phyloP scores from a whole-genome alignment of 2,888 invertebrate species.

The Galerucella pusilla region DNA sequence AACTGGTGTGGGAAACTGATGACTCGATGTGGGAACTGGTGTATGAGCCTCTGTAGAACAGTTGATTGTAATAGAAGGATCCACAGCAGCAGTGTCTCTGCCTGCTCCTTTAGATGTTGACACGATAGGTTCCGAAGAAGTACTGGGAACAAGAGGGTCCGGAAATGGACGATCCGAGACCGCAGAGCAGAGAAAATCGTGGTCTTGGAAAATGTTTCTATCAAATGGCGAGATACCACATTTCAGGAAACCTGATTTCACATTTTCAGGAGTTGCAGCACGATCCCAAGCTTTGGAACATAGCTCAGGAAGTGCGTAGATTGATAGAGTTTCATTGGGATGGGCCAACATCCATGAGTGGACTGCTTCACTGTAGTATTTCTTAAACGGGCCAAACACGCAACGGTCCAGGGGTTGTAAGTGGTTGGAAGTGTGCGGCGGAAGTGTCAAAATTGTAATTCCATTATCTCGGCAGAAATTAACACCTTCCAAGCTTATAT shows the following conservation, averaged over 20 bases:
- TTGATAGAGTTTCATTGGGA: constrained; percentile 30
- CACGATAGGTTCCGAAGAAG: background rate
- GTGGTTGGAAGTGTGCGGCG: constrained; percentile 25
- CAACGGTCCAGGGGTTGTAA: constrained; percentile 34
- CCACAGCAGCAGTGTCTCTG: constrained; percentile 13
- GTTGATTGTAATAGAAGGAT: constrained; percentile 10
- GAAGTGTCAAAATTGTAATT: constrained; percentile 17
- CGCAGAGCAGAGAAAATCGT: constrained; percentile 10
- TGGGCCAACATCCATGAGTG: constrained; percentile 31
- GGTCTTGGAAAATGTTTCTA: constrained; percentile 23
- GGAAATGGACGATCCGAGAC: background rate
- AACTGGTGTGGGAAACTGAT: constrained; percentile 1
- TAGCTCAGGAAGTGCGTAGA: constrained; percentile 14
- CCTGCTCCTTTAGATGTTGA: constrained; percentile 9
- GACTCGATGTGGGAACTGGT: constrained; percentile 16
- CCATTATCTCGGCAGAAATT: constrained; percentile 24
- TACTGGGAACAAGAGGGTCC: constrained; percentile 13
- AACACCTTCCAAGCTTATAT: constrained; percentile 22
- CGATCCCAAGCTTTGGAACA: background rate
- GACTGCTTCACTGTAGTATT: constrained; percentile 25
- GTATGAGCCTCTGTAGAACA: constrained; percentile 12
- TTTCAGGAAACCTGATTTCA: constrained; percentile 15
- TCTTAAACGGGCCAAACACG: constrained; percentile 31
- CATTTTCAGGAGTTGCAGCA: constrained; percentile 13
- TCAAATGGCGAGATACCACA: constrained; percentile 21